These are phyloP conservation scores for Corythornis vintsioides DNA, from an alignment of 2,113 vertebrate species.

Conservation along the genomic window DNA sequence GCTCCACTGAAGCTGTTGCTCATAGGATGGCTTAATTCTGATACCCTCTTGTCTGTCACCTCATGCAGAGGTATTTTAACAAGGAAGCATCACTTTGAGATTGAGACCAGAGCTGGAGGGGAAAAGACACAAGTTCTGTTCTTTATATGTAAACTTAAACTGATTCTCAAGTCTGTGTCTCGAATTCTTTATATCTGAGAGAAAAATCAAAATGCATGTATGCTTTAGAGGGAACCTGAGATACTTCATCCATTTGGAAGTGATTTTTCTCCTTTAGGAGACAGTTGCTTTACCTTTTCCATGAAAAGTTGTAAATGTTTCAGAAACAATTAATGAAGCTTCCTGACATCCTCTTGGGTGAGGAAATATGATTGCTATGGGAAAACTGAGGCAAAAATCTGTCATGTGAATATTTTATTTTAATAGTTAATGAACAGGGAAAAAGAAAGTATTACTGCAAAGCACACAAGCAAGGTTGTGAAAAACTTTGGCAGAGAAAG, in stretches of 20 bases:
- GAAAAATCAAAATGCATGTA: background rate
- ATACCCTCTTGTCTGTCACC: background rate
- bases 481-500: constrained; percentile 32
- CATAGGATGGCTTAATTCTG: background rate
- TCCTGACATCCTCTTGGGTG: constrained; percentile 58
- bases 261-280: constrained; percentile 63
- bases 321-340: constrained; percentile 70
- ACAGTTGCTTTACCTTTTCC: constrained; percentile 57
- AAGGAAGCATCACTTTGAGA: background rate
- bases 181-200: constrained; percentile 32
- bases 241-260: constrained; percentile 51
- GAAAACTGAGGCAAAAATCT: constrained; percentile 68
- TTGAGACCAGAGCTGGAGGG: background rate
- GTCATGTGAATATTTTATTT: constrained; percentile 67
- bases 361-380: constrained; percentile 67
- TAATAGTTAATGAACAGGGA: constrained; percentile 66
- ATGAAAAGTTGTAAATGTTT: constrained; percentile 69
- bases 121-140: background rate
- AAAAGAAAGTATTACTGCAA: constrained; percentile 43
- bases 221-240: constrained; percentile 18
- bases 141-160: constrained; percentile 7
- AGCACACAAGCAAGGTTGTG: constrained; percentile 37
- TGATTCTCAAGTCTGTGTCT: background rate
- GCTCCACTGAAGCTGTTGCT: background rate
- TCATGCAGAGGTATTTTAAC: background rate